phyloP scores from a whole-genome alignment of 2,797 vertebrate genomes.

The Pseudopleuronectes americanus region DNA sequence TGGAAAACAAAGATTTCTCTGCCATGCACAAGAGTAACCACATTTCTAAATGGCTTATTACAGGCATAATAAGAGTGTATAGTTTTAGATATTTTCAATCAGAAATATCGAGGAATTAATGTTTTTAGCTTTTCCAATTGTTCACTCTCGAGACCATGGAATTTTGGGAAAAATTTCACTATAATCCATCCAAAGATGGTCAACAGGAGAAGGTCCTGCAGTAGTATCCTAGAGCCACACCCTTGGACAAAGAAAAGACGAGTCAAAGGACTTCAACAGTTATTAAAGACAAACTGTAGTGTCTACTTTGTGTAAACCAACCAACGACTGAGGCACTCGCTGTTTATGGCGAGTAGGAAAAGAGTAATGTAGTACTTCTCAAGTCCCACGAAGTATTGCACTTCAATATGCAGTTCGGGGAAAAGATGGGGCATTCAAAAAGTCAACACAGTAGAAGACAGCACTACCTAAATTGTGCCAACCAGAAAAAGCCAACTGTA shows the following conservation, averaged over 20 bases:
- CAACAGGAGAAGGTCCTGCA: not conserved
- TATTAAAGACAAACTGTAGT: conserved; percentile 6
- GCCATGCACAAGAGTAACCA: no score
- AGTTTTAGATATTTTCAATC: not conserved
- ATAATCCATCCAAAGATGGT: not conserved
- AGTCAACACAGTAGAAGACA: conserved; percentile 27
- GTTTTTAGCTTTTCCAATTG: not conserved
- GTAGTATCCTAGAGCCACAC: not conserved
- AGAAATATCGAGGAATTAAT: not conserved
- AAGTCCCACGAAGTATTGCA: not conserved
- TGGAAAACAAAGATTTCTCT: no score
- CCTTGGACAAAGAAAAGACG: not conserved
- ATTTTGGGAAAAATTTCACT: not conserved
- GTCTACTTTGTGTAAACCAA: conserved; percentile 19
- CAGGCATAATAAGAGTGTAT: not conserved
- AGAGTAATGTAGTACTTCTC: conserved; percentile 7
- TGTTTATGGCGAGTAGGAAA: conserved; percentile 19
- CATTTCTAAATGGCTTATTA: no score
- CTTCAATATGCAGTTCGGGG: conserved; percentile 5
- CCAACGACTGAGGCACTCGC: not conserved
- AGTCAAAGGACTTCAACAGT: not conserved
- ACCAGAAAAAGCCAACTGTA: conserved; percentile 33
- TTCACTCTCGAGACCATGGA: not conserved
- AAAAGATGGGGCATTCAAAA: conserved; percentile 16
- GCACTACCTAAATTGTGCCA: conserved; percentile 33